A percentile compares a stretch with the other conserved stretches of the same genome.
Conservation (phyloP, 2,888 invertebrate genomes). For the Lycaena phlaeas region DNA sequence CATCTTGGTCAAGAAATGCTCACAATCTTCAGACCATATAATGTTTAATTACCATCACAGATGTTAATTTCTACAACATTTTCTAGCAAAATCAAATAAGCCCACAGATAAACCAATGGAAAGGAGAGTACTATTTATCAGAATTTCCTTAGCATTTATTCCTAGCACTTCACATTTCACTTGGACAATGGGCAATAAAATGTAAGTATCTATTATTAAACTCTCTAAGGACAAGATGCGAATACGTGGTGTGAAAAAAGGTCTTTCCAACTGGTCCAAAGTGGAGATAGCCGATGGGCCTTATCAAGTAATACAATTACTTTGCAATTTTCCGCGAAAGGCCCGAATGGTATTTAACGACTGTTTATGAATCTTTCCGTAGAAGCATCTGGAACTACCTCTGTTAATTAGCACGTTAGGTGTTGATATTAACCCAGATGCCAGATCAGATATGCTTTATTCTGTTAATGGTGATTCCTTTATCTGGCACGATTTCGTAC, state of each 20-base stretch:
- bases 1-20: too few species aligned
- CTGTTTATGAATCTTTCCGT: neutral
- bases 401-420: too few species aligned
- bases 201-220: neutral
- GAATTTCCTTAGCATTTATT: neutral
- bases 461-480: too few species aligned
- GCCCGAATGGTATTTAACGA: neutral
- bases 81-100: too few species aligned
- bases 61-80: too few species aligned
- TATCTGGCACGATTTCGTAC: too few species aligned
- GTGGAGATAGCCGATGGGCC: neutral
- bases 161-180: neutral
- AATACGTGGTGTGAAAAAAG: neutral
- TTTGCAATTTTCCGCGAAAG: neutral
- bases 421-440: too few species aligned
- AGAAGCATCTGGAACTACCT: too few species aligned
- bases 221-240: neutral
- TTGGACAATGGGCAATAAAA: slow-evolving; percentile 1
- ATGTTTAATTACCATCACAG: too few species aligned
- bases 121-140: neutral
- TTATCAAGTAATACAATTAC: neutral
- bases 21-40: too few species aligned
- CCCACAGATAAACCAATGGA: neutral
- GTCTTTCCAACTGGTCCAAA: neutral
- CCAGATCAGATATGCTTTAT: too few species aligned